phyloP scores from a whole-genome alignment of 2,113 vertebrate genomes.

The Pygoscelis adeliae region DNA sequence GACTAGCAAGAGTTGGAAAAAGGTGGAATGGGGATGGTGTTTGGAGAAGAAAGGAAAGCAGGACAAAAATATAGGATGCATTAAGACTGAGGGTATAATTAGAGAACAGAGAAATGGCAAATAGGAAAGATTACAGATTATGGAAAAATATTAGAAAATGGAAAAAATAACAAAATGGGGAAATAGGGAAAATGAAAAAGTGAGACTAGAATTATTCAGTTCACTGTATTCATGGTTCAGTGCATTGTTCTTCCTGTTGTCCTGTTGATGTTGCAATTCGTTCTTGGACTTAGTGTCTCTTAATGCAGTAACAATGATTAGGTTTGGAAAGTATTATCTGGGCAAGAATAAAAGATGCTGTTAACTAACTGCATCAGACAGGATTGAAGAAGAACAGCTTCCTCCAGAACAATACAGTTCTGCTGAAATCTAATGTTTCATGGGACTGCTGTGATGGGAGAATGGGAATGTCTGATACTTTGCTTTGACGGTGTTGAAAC shows the following conservation, averaged over 20 bases:
- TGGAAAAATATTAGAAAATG: not conserved
- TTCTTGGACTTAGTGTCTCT: not conserved
- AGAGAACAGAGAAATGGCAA: not conserved
- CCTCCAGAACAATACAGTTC: not conserved
- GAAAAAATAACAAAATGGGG: not conserved
- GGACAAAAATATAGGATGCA: not conserved
- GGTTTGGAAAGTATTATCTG: not conserved
- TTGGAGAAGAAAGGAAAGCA: not conserved
- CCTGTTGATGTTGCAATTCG: not conserved
- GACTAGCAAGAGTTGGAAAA: not conserved
- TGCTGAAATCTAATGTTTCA: not conserved
- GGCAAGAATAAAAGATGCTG: not conserved
- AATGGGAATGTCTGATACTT: not conserved
- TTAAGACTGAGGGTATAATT: not conserved
- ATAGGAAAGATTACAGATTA: not conserved
- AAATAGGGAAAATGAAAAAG: not conserved
- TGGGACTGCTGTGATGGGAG: not conserved
- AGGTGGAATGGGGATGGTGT: not conserved
- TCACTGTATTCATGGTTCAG: not conserved
- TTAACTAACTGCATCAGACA: not conserved
- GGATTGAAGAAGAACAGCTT: not conserved
- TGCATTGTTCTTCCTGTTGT: not conserved
- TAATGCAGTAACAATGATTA: not conserved
- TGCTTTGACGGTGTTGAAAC: not conserved
- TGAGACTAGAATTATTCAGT: not conserved